Base-by-base conservation (phyloP, 2,888 invertebrate genomes). In the Watsonalla cultraria region DNA sequence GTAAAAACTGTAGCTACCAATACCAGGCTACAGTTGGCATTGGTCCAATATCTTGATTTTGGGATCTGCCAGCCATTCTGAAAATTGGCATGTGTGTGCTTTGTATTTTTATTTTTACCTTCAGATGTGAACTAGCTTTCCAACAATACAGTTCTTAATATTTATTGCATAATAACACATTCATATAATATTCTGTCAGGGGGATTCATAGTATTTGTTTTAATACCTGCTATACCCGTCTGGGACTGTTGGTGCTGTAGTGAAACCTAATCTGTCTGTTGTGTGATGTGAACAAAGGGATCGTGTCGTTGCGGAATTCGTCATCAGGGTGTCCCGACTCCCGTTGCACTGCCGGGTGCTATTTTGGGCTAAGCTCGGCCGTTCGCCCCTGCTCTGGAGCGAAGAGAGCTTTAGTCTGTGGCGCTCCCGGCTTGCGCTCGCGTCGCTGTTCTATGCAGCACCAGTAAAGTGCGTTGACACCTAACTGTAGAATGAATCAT, bases 391-490 rank as follows among this genome's bases (percentile, higher is more conserved):
- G 70, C 71, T 76, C 76, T 84, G 85, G 84, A 84, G 73, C 77
- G 71, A 66, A 65, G 67, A 70, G 69, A 78, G 78, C 75, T 77
- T 86, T 78, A 83, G 86, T 85, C 68, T 68, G 78, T 72, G 78
- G 73, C 80, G 80, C 76, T 74, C 82, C 75, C 75, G 72, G 73
- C 76, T 74, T 76, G 83, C 79, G 82, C 74, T 72, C 77, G 77
- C 81, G 81, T 71, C 72, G 62, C 57, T 65, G 64, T 65, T 79
- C 78, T 79, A 80, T 82, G 79, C 78, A 79, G 71, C 70, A 76
- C 71, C 74, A 82, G 86, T 86, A 83, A 81, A 88, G 90, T 89
- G 89, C 89, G 82, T 90, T 90, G 90, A 90, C 90, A 82, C 78
- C 76, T 90, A 89, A 89, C 89, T 80, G 88, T 89, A 74, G 66